Base-by-base conservation (phyloP, 2,113 vertebrate genomes). In the Thalassarche chlororhynchos region DNA sequence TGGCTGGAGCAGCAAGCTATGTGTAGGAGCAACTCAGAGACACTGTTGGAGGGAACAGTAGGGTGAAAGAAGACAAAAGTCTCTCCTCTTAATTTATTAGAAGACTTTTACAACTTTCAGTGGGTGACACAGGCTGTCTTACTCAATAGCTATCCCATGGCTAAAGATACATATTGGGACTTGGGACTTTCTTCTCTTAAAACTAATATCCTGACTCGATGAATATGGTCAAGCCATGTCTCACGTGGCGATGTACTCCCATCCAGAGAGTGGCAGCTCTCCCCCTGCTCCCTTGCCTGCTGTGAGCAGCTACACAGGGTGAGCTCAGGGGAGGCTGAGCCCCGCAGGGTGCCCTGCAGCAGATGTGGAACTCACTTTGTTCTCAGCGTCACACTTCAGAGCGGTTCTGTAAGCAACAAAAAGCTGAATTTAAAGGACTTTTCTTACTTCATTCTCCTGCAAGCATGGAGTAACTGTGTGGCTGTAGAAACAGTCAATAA, bases 401-500 rank as follows among this genome's bases (percentile, higher is more conserved):
- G 14, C 0, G 1, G 10, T 74, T 90, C 55, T 29, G 6, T 55
- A 92, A 83, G 32, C 17, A 86, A 62, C 12, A 95, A 83, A 80
- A 47, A 3, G 6, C 23, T 71, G 55, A 66, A 86, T 85, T 89
- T 76, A 31, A 87, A 89, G 26, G 17, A 44, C 6, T 72, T 85
- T 69, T 49, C 31, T 83, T 64, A 54, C 2, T 77, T 68, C 12
- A 13, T 77, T 88, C n/a, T 85, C 51, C 54, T 86, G 74, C 71
- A 78, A 78, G 18, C 3, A 6, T 34, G 31, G 49, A 91, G 17
- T 72, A 79, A 68, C 52, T 31, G 8, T 72, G 36, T 34, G 19
- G 44, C 42, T 64, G 28, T 12, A 91, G 40, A 91, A 96, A 77
- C 12, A 76, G 74, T 78, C 58, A 82, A 62, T 89, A 87, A 55